phyloP scores from a whole-genome alignment of 2,797 vertebrate genomes.

The Anguilla megastoma region DNA sequence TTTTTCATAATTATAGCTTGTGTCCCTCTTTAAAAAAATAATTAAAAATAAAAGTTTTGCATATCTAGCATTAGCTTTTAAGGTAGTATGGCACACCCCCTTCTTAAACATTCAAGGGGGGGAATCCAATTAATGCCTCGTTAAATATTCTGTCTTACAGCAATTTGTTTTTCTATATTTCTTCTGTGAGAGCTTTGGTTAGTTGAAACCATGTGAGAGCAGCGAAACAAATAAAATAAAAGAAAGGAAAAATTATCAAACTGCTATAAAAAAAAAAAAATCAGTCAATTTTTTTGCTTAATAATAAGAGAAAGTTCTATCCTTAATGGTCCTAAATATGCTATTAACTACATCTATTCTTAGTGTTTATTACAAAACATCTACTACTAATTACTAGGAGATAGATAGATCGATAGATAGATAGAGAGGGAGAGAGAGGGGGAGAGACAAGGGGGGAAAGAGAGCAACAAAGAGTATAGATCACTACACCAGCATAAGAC shows the following conservation, averaged over 20 bases:
- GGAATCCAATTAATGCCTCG: slow-evolving; percentile 74
- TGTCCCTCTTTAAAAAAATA: slow-evolving; percentile 88
- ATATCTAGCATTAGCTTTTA: slow-evolving; percentile 90
- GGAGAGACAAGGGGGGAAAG: slow-evolving; percentile 68
- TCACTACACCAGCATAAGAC: slow-evolving; percentile 91
- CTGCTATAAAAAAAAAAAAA: slow-evolving; percentile 75
- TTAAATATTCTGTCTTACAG: slow-evolving; percentile 62
- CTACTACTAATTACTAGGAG: slow-evolving; percentile 87
- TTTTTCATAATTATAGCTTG: slow-evolving; percentile 80
- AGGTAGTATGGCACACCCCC: slow-evolving; percentile 99
- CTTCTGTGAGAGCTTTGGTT: slow-evolving; percentile 80
- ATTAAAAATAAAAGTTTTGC: slow-evolving; percentile 90
- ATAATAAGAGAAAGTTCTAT: slow-evolving; percentile 89
- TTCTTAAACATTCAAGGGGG: slow-evolving; percentile 84
- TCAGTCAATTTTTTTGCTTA: slow-evolving; percentile 68
- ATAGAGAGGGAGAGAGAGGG: slow-evolving; percentile 51
- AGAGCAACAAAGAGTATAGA: slow-evolving; percentile 69
- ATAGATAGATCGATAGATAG: slow-evolving; percentile 62
- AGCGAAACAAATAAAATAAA: slow-evolving; percentile 63
- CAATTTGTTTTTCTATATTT: slow-evolving; percentile 65
- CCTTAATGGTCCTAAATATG: slow-evolving; percentile 93
- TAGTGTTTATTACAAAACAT: slow-evolving; percentile 87
- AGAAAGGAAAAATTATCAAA: slow-evolving; percentile 51
- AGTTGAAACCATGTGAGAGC: slow-evolving; percentile 81
- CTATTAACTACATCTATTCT: slow-evolving; percentile 83